Evolutionary conservation across 2,888 invertebrate genomes (phyloP).

Genomic region (Lapara coniferarum): DNA sequence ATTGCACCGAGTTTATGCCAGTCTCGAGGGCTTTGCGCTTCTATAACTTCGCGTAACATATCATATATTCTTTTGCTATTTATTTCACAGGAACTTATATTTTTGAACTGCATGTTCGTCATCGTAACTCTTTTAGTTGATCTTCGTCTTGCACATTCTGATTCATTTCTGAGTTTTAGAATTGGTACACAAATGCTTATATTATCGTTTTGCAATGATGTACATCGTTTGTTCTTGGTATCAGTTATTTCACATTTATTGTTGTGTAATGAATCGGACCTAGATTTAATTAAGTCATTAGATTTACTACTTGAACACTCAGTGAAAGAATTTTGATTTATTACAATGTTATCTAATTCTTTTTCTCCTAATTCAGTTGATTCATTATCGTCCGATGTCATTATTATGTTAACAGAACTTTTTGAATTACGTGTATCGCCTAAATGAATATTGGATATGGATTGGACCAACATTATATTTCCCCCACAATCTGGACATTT

Average conservation of each 20-base stretch:
- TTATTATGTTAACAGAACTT: conserved; percentile 7
- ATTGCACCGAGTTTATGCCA: conserved; percentile 66
- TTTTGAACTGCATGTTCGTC: conserved; percentile 49
- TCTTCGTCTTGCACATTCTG: conserved; percentile 38
- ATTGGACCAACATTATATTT: conserved; percentile 63
- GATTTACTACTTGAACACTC: conserved; percentile 1
- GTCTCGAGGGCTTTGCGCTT: conserved; percentile 58
- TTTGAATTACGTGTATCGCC: conserved; percentile 26
- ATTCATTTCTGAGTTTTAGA: conserved; percentile 51
- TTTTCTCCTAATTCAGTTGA: not conserved
- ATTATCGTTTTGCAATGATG: conserved; percentile 6
- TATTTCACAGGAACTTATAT: conserved; percentile 39
- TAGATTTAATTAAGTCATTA: conserved; percentile 13
- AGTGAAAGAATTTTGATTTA: not conserved
- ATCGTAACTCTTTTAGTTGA: conserved; percentile 68
- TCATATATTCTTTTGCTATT: conserved; percentile 53
- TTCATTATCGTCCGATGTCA: not conserved
- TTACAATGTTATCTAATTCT: conserved; percentile 13
- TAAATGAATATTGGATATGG: conserved; percentile 44
- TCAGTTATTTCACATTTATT: not conserved
- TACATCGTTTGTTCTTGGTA: not conserved
- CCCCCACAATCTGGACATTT: conserved; percentile 81
- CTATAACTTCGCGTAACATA: conserved; percentile 62
- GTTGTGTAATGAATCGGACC: conserved; percentile 12
- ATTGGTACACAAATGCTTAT: conserved; percentile 42